Percentiles rank a stretch among this genome's conserved stretches.
Conservation (phyloP, 2,888 invertebrate species). For the Helicoverpa assulta region DNA sequence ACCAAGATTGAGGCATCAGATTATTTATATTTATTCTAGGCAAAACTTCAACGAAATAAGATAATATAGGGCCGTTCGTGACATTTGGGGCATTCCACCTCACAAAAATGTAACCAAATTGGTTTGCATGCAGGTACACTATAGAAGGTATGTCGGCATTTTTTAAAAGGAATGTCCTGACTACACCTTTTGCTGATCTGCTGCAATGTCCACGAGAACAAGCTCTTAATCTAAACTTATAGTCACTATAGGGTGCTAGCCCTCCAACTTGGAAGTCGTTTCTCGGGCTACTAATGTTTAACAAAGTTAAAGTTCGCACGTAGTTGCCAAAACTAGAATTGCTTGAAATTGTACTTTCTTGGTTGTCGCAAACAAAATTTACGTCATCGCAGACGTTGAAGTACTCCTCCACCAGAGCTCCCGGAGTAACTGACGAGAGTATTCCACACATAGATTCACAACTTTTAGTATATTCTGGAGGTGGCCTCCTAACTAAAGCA, state of each 20-base stretch:
- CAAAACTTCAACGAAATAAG: conserved; percentile 79
- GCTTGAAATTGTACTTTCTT: conserved; percentile 66
- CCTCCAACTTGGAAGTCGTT: conserved; percentile 74
- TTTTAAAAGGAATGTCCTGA: conserved; percentile 75
- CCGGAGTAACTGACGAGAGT: conserved; percentile 74
- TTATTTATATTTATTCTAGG: conserved; percentile 65
- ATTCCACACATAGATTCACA: conserved; percentile 83
- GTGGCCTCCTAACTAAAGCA: conserved; percentile 79
- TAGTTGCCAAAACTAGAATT: conserved; percentile 73
- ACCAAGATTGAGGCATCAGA: conserved; percentile 75
- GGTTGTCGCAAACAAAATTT: conserved; percentile 68
- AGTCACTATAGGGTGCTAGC: conserved; percentile 83
- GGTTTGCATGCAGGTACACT: conserved; percentile 60
- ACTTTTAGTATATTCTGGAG: conserved; percentile 75
- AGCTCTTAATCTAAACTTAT: conserved; percentile 80
- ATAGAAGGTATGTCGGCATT: conserved; percentile 76
- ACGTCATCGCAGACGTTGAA: conserved; percentile 79
- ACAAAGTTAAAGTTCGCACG: conserved; percentile 72
- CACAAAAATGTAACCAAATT: conserved; percentile 71
- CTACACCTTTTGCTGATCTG: conserved; percentile 75
- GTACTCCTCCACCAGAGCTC: conserved; percentile 77
- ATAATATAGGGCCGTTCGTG: conserved; percentile 82
- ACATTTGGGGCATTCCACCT: conserved; percentile 78
- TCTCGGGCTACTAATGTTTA: conserved; percentile 68
- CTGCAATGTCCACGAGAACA: conserved; percentile 78